Conservation (phyloP, 2,888 invertebrate genomes). For the Sepiola atlantica region DNA sequence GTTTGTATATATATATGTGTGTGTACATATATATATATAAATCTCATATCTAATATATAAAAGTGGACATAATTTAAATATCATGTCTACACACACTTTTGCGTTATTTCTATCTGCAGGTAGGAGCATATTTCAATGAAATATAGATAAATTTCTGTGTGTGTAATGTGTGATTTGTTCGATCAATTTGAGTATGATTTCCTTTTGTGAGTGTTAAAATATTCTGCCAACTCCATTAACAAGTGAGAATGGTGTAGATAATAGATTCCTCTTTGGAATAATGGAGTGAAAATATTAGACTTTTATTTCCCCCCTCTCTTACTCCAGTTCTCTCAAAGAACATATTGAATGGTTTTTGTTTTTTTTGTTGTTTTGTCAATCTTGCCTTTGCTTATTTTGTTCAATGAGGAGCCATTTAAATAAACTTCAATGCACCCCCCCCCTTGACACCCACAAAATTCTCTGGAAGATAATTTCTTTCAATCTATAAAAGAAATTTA, state of each 20-base stretch:
- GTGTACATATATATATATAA: no score
- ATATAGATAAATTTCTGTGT: no score
- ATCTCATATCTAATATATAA: no score
- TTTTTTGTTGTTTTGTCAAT: background rate
- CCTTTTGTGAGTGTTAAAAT: background rate
- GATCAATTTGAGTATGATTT: no score
- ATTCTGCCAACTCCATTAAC: background rate
- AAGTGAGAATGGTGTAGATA: background rate
- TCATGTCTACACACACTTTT: no score
- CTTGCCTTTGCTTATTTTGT: conserved; percentile 14
- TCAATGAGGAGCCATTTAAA: background rate
- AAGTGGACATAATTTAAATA: no score
- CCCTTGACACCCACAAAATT: background rate
- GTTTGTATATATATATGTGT: no score
- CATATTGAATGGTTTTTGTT: background rate
- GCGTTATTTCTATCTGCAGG: no score
- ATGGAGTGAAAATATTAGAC: conserved; percentile 11
- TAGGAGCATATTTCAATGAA: no score
- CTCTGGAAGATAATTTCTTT: background rate
- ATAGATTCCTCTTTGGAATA: background rate
- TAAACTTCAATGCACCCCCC: background rate
- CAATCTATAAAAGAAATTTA: background rate
- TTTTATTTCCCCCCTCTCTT: background rate
- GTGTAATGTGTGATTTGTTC: no score
- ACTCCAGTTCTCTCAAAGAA: background rate